Conservation (phyloP, 2,113 vertebrate genomes). For the Carollia perspicillata region DNA sequence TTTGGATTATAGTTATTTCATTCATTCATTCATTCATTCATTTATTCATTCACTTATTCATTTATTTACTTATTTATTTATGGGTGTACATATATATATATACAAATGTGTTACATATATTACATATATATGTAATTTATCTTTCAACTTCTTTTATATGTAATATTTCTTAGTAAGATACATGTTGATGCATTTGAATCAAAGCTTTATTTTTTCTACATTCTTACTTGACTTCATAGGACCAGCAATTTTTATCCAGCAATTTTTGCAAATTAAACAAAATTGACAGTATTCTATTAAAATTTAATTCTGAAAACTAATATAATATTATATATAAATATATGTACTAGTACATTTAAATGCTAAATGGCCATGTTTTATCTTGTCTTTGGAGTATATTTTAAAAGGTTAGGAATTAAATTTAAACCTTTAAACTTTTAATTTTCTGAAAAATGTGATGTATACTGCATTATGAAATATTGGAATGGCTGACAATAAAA, state of each 20-base stretch:
- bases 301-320: neutral
- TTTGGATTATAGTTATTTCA: neutral
- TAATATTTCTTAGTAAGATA: neutral
- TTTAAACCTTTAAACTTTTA: neutral
- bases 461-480: neutral
- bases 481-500: neutral
- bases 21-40: no score
- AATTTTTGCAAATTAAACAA: neutral
- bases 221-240: neutral
- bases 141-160: neutral
- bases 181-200: neutral
- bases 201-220: neutral
- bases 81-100: no score
- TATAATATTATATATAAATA: neutral
- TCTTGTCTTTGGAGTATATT: neutral
- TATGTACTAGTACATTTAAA: neutral
- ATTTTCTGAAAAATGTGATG: neutral
- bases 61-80: no score
- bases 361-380: neutral
- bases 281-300: neutral
- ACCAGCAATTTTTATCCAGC: no score
- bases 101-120: no score
- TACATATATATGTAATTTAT: neutral
- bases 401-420: neutral
- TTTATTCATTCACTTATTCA: no score